phyloP scores from a whole-genome alignment of 2,113 vertebrate species.

The Nymphicus hollandicus region DNA sequence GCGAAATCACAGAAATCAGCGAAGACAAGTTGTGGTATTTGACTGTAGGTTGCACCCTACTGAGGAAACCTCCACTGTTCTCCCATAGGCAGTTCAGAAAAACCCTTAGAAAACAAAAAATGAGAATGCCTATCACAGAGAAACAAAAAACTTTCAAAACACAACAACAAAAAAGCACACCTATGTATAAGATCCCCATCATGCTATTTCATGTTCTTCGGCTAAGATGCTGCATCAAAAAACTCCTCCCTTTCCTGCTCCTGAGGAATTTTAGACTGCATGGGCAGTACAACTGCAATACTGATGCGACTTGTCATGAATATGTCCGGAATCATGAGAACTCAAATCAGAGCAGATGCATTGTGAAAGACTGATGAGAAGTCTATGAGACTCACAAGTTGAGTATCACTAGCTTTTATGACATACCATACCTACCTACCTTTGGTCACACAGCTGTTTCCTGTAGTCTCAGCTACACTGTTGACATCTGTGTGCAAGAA shows the following conservation, averaged over 20 bases:
- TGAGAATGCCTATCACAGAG: background rate
- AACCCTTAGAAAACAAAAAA: background rate
- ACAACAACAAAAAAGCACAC: background rate
- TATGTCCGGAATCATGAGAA: background rate
- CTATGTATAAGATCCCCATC: background rate
- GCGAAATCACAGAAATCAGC: background rate
- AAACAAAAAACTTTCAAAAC: background rate
- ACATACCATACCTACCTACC: background rate
- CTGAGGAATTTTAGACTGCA: background rate
- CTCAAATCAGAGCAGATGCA: background rate
- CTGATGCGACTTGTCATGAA: background rate
- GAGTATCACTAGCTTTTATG: background rate
- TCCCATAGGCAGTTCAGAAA: background rate
- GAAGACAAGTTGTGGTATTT: background rate
- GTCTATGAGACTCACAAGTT: background rate
- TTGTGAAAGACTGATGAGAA: background rate
- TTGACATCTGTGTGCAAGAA: background rate
- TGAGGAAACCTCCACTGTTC: background rate
- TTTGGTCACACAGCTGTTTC: background rate
- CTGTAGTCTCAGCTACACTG: background rate
- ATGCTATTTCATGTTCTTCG: background rate
- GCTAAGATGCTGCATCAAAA: background rate
- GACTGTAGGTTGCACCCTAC: background rate
- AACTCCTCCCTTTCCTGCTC: background rate
- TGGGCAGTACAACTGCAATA: background rate